Base-by-base conservation (phyloP, 2,113 vertebrate species). In the Oryzias celebensis region DNA sequence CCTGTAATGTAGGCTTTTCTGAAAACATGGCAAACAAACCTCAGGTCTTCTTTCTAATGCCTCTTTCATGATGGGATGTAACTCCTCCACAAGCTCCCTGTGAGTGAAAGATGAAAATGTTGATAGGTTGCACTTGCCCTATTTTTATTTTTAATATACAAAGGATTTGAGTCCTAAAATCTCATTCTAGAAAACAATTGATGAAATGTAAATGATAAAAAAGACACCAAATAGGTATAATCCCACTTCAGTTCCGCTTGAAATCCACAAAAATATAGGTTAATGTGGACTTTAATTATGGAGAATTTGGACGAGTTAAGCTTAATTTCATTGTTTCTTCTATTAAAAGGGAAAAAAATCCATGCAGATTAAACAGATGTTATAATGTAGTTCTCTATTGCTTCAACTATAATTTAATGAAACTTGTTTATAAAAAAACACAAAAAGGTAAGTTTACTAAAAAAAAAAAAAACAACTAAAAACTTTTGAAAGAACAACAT, bases 21-120 rank as follows among this genome's bases (percentile, higher is more conserved):
- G 23, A 8, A 69, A 52, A 48, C 31, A 12, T 17, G 7, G 52
- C n/a, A 3, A 61, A 84, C 77, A 46, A 51, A 99, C 97, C 94
- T 99, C 97, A 48, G 96, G 96, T 87, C 96, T 93, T 82, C 96
- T 93, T 81, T 99, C 97, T 69, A 99, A 87, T 2, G 96, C 96
- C 87, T 98, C 96, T 85, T 99, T 99, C 96, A 99, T 99, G 31
- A 99, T 85, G 7, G 96, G 97, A 78, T 98, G 96, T 28, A 99
- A 92, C 82, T 99, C 96, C 88, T 99, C 97, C 59, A 99, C 94
- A 72, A 98, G 89, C 85, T 99, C 96, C 81, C 97, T 98, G 75
- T 59, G 75, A 50, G 53, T 47, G 75, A 22, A 81, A 14, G 54
- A 28, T 70, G 0, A 41, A 58, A 57, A 52, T 8, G 65, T 3